Conservation (phyloP, 2,113 vertebrate genomes). For the Calidris pugnax region DNA sequence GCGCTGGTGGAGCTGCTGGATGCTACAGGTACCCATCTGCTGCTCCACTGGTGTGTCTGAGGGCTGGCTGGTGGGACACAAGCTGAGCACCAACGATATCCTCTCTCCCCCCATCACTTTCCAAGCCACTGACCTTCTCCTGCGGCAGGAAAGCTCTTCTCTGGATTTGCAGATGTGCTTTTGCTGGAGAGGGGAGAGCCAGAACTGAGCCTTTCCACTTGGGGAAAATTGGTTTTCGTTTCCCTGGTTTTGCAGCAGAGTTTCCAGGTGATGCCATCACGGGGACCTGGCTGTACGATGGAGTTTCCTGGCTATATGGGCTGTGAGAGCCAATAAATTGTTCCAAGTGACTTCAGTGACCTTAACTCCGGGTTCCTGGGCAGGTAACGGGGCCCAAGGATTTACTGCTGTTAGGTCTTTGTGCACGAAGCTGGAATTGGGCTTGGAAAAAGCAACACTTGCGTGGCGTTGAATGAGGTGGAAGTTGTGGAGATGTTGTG, state of each 20-base stretch:
- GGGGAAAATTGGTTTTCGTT: not conserved
- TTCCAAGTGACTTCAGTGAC: not conserved
- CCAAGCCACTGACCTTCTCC: not conserved
- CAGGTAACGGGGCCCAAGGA: not conserved
- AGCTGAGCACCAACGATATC: rapidly evolving
- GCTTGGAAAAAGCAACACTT: not conserved
- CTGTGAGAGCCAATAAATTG: not conserved
- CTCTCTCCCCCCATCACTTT: rapidly evolving
- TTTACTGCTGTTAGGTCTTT: not conserved
- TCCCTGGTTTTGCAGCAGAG: not conserved
- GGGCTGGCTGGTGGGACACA: not conserved
- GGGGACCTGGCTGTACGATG: not conserved
- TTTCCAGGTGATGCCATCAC: not conserved
- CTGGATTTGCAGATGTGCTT: not conserved
- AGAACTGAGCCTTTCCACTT: not conserved
- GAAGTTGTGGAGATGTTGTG: not conserved
- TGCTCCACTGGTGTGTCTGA: not conserved
- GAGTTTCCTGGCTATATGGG: not conserved
- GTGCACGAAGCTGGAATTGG: not conserved
- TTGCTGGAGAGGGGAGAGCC: not conserved
- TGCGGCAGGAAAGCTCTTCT: not conserved
- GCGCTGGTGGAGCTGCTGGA: not conserved
- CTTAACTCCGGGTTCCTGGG: not conserved
- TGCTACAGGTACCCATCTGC: not conserved
- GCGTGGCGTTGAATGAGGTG: not conserved